Percentiles rank a stretch among this genome's conserved stretches.
Conservation (phyloP, 2,797 vertebrate genomes). For the Acrocephalus scirpaceus region DNA sequence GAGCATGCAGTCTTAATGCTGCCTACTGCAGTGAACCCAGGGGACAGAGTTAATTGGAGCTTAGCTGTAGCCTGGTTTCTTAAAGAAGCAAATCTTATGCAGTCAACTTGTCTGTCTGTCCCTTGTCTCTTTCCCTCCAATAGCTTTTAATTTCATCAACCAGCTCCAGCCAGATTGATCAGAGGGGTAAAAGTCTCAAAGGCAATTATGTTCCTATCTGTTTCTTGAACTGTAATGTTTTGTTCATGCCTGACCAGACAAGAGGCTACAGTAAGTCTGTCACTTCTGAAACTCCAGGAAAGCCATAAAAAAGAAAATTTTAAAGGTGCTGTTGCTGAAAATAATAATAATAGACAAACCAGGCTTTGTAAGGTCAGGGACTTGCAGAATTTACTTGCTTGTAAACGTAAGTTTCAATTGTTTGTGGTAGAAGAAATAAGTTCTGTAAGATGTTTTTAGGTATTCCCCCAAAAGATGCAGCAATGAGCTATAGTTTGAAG, state of each 20-base stretch:
- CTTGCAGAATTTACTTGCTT: not conserved
- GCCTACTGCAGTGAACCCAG: not conserved
- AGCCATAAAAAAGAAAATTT: not conserved
- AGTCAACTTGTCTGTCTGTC: not conserved
- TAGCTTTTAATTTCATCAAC: conserved; percentile 45
- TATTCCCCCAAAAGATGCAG: not conserved
- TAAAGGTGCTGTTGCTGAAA: not conserved
- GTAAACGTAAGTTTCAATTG: not conserved
- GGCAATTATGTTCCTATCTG: not conserved
- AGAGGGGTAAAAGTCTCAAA: conserved; percentile 5
- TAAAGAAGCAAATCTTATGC: conserved; percentile 6
- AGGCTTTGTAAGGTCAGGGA: not conserved
- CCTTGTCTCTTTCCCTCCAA: not conserved
- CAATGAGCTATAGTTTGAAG: not conserved
- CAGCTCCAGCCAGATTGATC: conserved; percentile 11
- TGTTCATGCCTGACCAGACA: not conserved
- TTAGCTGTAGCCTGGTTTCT: conserved; percentile 39
- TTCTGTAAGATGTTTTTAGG: not conserved
- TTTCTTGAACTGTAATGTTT: not conserved
- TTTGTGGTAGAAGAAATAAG: not conserved
- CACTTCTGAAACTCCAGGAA: not conserved
- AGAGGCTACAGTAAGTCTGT: not conserved
- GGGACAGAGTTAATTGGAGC: conserved; percentile 47
- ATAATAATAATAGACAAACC: not conserved
- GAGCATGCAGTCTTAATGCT: not conserved